Evolutionary conservation across 2,797 vertebrate genomes (phyloP), one percentile per base, ranked within the genome.

Genomic region (Echiichthys vipera): DNA sequence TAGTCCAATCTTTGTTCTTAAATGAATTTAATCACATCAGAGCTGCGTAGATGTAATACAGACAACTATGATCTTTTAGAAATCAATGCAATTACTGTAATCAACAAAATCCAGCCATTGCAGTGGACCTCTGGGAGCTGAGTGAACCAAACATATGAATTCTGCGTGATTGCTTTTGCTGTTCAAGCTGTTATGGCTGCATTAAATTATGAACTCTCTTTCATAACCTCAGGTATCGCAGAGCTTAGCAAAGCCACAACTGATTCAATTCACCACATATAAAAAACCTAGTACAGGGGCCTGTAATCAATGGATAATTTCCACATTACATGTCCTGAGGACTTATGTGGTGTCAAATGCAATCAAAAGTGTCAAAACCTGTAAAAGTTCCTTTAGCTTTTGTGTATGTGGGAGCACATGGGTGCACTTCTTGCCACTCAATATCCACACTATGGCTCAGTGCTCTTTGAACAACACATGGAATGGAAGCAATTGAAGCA

Each of bases 281-380:
- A 89, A 89, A 32, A 89, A 90, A 75, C n/a, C 67, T 32, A 24
- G 62, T 67, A 86, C 74, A 78, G 67, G 57, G 62, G 57, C 59
- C 77, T 69, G 71, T 86, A 89, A 94, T 93, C 91, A 92, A 91
- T 91, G 87, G 89, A 79, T 92, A 78, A 89, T 91, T 91, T 92
- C 88, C 84, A 85, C 10, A 27, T 84, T 88, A 73, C 89, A 84
- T 79, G 82, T 92, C 86, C 83, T 83, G 86, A 86, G 84, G 79
- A 89, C 81, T 88, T 84, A 73, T 63, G 76, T 56, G 71, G 74
- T 88, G 90, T 88, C 77, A 81, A 78, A 91, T 76, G 81, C 79
- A 91, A 92, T 94, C 88, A 90, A 84, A 91, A 87, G 85, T 92
- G 92, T 89, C 89, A 88, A 83, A 91, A 81, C 86, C 85, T 78